Evolutionary conservation across 2,888 invertebrate genomes (phyloP), one percentile per base, ranked within the genome.

Genomic region (Mesorhabditis sp.): DNA sequence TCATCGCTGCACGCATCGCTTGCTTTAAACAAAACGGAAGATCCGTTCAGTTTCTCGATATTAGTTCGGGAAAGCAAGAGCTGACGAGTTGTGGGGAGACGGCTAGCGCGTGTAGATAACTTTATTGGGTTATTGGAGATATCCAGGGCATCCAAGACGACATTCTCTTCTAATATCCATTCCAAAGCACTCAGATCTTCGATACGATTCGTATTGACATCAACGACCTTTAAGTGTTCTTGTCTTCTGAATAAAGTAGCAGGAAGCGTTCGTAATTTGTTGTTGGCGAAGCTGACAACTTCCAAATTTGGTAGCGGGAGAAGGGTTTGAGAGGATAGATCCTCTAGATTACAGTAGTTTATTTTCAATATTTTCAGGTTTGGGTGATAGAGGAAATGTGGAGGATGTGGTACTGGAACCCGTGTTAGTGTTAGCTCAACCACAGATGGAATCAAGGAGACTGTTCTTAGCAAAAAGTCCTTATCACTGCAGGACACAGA

Each of bases 251-350:
- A 71, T 13, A 83, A 71, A 4, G 77, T 78, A 5, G 79, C 74
- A 2, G 82, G 80, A 7, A 83, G 69, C 5, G 77, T 75, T 62
- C 76, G 73, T 63, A 83, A 66, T 58, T 74, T 74, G 67, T 82
- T 83, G 72, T 81, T 77, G 6, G 82, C 75, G 43, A 83, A 68
- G 42, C 72, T 72, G 66, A 75, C 70, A 4, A 77, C 77, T 69
- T 83, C 83, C 43, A 83, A 69, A 28, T 72, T 74, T 6, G 82
- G 83, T 10, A 83, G 70, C 6, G 83, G 78, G 5, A 82, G 67
- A 28, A 83, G 76, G 13, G 81, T 68, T 67, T 75, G 75, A 3
- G 77, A 75, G 13, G 79, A 75, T 5, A 83, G 65, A n/a, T 75
- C 72, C 28, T 68, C 69, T 65, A 83, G 74, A 50, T 75, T 73